Base-by-base conservation (phyloP, 2,888 invertebrate species). In the Polia nebulosa region DNA sequence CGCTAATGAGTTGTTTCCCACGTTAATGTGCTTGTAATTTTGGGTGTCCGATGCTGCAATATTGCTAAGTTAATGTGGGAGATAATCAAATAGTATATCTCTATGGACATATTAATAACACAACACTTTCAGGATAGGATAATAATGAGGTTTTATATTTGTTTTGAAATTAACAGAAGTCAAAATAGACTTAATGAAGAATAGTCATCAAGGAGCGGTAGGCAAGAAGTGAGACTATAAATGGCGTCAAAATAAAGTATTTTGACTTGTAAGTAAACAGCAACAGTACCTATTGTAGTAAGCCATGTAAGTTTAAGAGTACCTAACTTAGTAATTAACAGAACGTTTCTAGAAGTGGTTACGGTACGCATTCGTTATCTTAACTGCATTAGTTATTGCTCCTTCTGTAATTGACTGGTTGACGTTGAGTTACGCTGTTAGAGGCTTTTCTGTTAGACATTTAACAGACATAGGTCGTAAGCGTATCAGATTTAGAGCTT, bases 1-100 rank as follows among this genome's bases (percentile, higher is more conserved):
- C 58, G 51, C 63, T 77, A 77, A 64, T 76, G 69, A 80, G 80
- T 69, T 65, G 80, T 51, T 69, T 62, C 62, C 45, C 60, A 64
- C 51, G 53, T 61, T 68, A 80, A 80, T 75, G 44, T 58, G 79
- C 47, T 60, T 57, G 69, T 64, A 75, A 75, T 77, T 56, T 61
- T 49, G 52, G 56, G 29, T 39, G 17, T 65, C 6, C 39, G 44
- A 17, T 69, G 20, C 36, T 51, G 58, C 27, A 53, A 53, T 64
- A 57, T 57, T 57, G 49, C 25, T 25, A 58, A 39, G 41, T 60
- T 75, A 57, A 73, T 78, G 36, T 61, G 51, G 9, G 39, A 53
- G 25, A 72, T 63, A 51, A 72, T 56, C 34, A 36, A 61, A 77
- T 61, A 60, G 56, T 52, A 55, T 32, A 52, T 45, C 2, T 75